Evolutionary conservation across 2,113 vertebrate species (phyloP).

Genomic region (Cinclus cinclus): DNA sequence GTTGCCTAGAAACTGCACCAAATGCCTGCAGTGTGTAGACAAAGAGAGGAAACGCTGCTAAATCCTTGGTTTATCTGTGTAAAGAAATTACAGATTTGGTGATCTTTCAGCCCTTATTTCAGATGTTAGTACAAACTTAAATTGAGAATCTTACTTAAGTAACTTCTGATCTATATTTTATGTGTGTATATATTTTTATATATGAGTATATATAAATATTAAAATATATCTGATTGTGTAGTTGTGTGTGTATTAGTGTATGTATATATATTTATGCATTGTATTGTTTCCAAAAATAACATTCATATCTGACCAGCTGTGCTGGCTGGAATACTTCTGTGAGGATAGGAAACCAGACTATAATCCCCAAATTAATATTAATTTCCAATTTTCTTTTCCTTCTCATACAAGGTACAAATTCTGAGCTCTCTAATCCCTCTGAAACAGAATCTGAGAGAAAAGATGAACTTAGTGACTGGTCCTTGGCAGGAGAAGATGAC

Average conservation of each 20-base stretch:
- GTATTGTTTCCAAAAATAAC: no score
- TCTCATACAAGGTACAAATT: constrained; percentile 88
- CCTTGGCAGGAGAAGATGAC: constrained; percentile 90
- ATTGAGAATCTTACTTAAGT: background rate
- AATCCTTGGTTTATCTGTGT: background rate
- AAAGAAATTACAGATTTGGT: background rate
- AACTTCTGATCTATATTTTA: background rate
- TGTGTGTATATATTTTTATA: background rate
- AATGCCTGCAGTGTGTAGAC: constrained; percentile 28
- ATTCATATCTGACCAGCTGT: background rate
- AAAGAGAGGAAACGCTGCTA: background rate
- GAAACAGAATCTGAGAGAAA: constrained; percentile 96
- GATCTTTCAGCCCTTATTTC: background rate
- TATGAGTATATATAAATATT: background rate
- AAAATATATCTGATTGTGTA: background rate
- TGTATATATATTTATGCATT: background rate
- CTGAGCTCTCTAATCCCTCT: constrained; percentile 94
- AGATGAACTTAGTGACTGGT: constrained; percentile 98
- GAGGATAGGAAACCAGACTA: background rate
- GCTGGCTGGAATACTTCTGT: background rate
- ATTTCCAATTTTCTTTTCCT: constrained; percentile 10
- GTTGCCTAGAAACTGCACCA: constrained; percentile 57
- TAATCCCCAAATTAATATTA: background rate
- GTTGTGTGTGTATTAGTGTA: background rate
- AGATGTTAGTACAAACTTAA: background rate